A percentile compares a stretch with the other conserved stretches of the same genome.
phyloP scores from a whole-genome alignment of 2,888 invertebrate genomes.

The Leptopilina myrica region DNA sequence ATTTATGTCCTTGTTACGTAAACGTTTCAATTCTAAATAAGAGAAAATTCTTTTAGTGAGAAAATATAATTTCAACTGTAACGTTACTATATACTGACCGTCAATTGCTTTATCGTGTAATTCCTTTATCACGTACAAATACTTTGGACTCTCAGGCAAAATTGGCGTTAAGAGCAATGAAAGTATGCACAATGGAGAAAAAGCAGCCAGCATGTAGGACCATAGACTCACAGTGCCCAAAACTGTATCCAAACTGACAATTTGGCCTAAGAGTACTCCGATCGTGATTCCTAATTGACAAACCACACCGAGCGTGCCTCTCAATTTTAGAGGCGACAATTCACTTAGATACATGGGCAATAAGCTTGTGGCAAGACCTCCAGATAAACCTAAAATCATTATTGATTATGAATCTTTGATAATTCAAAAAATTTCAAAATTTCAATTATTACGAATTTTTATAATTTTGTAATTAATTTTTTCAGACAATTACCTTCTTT shows the following conservation, averaged over 20 bases:
- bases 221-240: constrained; percentile 85
- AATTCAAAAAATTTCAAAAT: too few relatives aligned
- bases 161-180: constrained; percentile 80
- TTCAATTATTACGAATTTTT: too few relatives aligned
- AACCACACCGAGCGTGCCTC: constrained; percentile 91
- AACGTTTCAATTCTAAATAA: constrained; percentile 80
- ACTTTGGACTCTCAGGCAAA: constrained; percentile 94
- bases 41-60: constrained; percentile 38
- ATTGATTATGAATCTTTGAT: background rate
- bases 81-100: constrained; percentile 80
- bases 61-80: too few relatives aligned
- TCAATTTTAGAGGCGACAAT: constrained; percentile 85
- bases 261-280: constrained; percentile 86
- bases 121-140: constrained; percentile 84
- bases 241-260: constrained; percentile 82
- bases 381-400: constrained; percentile 67
- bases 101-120: constrained; percentile 82
- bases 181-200: constrained; percentile 84
- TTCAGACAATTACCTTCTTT: too few relatives aligned
- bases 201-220: constrained; percentile 85
- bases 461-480: too few relatives aligned
- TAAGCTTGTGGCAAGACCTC: constrained; percentile 89
- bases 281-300: constrained; percentile 89
- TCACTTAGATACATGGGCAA: constrained; percentile 95
- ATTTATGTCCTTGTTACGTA: constrained; percentile 80